Evolutionary conservation across 2,888 invertebrate species (phyloP).

Genomic region (Charanyca ferruginea): DNA sequence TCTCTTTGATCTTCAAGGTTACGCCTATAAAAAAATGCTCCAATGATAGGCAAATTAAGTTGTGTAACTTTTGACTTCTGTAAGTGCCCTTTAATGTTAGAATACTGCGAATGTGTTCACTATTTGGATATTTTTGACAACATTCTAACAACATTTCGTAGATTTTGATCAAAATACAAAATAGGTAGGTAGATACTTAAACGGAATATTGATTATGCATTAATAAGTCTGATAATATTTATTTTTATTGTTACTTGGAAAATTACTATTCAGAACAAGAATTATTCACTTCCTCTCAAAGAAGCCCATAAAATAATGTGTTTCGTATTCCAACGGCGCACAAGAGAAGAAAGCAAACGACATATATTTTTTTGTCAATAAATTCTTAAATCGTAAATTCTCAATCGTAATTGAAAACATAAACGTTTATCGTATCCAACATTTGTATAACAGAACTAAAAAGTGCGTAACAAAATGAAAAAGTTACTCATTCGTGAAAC

Average conservation of each 20-base stretch:
- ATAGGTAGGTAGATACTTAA: background rate
- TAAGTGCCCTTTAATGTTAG: too few species aligned
- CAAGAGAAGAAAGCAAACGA: constrained; percentile 8
- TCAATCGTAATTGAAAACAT: constrained; percentile 43
- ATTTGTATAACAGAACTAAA: constrained; percentile 13
- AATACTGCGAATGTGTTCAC: background rate
- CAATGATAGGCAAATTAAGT: too few species aligned
- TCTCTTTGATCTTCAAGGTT: too few species aligned
- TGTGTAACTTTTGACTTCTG: too few species aligned
- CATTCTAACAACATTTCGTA: background rate
- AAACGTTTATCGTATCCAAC: constrained; percentile 34
- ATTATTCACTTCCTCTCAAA: constrained; percentile 5
- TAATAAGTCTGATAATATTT: background rate
- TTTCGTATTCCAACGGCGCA: constrained; percentile 30
- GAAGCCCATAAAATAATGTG: constrained; percentile 9
- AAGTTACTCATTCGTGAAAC: constrained; percentile 46
- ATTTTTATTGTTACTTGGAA: background rate
- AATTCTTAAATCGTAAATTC: constrained; percentile 40
- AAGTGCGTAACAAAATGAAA: constrained; percentile 42
- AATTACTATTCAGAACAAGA: constrained; percentile 11
- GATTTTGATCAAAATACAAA: background rate
- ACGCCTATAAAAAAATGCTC: too few species aligned
- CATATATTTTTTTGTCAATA: constrained; percentile 18
- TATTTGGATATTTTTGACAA: background rate
- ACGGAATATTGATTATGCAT: background rate